Base-by-base conservation (phyloP, 2,888 invertebrate species). In the Chrysina gloriosa region DNA sequence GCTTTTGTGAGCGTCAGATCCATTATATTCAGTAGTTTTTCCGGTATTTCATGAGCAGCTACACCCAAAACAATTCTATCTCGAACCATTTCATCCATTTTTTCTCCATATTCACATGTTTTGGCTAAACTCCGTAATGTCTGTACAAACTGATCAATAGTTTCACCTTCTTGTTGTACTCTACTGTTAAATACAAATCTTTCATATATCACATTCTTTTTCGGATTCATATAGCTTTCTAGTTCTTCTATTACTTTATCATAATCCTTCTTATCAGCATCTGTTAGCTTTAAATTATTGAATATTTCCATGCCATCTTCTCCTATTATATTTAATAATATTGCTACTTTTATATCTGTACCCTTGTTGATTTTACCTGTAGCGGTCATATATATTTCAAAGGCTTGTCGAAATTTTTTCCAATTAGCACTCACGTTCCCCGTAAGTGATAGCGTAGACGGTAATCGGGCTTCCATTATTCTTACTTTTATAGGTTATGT, bases 281-380 rank as follows among this genome's bases (percentile, higher is more conserved):
- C 72, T 0, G 65, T 50, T n/a, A 77, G 58, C 4, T 54, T 68
- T 36, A 77, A 76, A 6, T 73, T 76, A 9, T 77, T 72, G 39
- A 47, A 77, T 36, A 72, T 72, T 42, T 77, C 74, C 5, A 74
- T 29, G 0, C 73, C 73, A 36, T 76, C 76, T 11, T 75, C 71
- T 7, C 76, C 74, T 11, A 75, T 70, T 0, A 69, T 61, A 45
- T 77, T 72, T 9, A 75, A 54, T 9, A 76, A 64, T 23, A 76
- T 71, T 6, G 75, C 75, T 2, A 75, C 69, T 65, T 74, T 71
- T 7, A 72, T 69, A 29, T 71, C 16, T 21, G 47, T 48, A 31
- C 11, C 6, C 50, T 19, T 48, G 2, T 50, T 19, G 1, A 11
- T 21, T 3, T 31, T 4, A 9, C 9, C 31, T 11, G 48, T n/a